Evolutionary conservation across 2,888 invertebrate species (phyloP).

Genomic region (Diaperis boleti): DNA sequence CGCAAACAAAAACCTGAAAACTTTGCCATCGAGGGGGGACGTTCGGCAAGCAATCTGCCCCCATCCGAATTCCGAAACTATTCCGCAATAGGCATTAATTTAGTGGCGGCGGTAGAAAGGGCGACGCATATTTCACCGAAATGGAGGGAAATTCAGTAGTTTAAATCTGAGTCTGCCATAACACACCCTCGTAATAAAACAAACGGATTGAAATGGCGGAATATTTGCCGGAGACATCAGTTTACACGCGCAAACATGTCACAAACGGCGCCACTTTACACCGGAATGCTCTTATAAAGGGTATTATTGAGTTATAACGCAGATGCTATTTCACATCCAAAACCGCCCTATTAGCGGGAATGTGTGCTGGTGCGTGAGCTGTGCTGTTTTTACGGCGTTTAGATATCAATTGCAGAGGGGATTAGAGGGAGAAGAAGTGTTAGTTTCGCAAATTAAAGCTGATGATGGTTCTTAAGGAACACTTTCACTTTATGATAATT

Average conservation of each 20-base stretch:
- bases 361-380: not conserved
- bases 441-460: no score
- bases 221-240: slow-evolving; percentile 57
- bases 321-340: slow-evolving; percentile 57
- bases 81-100: slow-evolving; percentile 43
- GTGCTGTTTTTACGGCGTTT: no score
- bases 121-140: slow-evolving; percentile 39
- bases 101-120: slow-evolving; percentile 25
- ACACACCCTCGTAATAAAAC: slow-evolving; percentile 54
- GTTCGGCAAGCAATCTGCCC: slow-evolving; percentile 24
- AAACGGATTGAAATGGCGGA: slow-evolving; percentile 56
- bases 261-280: slow-evolving; percentile 59
- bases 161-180: slow-evolving; percentile 47
- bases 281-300: slow-evolving; percentile 60
- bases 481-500: no score
- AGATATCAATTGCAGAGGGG: no score
- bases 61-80: slow-evolving; percentile 34
- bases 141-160: slow-evolving; percentile 42
- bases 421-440: no score
- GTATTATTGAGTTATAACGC: slow-evolving; percentile 58
- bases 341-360: slow-evolving; percentile 41
- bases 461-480: no score
- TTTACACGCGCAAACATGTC: slow-evolving; percentile 58
- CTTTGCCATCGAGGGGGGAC: not conserved
- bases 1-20: slow-evolving; percentile 35